Percentiles rank a stretch among this genome's conserved stretches.
Evolutionary conservation across 2,797 vertebrate species (phyloP).

Genomic region (Erethizon dorsatum): DNA sequence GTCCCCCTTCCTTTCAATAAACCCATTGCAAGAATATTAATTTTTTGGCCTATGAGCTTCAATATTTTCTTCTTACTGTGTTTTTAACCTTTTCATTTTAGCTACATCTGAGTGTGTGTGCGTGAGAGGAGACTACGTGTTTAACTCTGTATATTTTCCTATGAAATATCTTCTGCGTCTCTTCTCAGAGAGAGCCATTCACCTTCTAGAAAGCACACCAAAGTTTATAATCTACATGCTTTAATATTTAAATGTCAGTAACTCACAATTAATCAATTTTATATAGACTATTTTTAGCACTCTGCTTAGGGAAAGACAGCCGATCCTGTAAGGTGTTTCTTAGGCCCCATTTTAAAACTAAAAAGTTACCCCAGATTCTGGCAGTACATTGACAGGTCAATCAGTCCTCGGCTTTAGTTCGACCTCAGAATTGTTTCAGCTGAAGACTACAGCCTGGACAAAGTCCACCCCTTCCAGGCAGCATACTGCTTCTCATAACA

Average conservation of each 20-base stretch:
- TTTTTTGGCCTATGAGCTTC: not conserved
- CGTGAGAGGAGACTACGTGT: not conserved
- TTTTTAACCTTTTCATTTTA: slow-evolving; percentile 41
- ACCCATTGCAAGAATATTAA: not conserved
- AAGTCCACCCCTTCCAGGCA: not conserved
- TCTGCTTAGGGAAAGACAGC: not conserved
- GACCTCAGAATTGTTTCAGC: not conserved
- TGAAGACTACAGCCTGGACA: not conserved
- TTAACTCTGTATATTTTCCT: not conserved
- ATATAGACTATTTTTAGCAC: not conserved
- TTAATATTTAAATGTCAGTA: not conserved
- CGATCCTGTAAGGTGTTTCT: not conserved
- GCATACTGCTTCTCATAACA: not conserved
- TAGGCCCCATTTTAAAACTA: not conserved
- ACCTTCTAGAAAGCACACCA: not conserved
- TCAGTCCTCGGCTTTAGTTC: not conserved
- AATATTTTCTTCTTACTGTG: not conserved
- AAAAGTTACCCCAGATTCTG: not conserved
- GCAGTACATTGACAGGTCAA: rapidly evolving
- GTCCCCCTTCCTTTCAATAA: not conserved
- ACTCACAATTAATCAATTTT: not conserved
- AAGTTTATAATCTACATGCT: not conserved
- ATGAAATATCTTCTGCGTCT: not conserved
- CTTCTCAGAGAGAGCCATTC: not conserved
- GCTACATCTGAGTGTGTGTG: not conserved